phyloP scores from a whole-genome alignment of 2,888 invertebrate species.

The Nymphalis urticae region DNA sequence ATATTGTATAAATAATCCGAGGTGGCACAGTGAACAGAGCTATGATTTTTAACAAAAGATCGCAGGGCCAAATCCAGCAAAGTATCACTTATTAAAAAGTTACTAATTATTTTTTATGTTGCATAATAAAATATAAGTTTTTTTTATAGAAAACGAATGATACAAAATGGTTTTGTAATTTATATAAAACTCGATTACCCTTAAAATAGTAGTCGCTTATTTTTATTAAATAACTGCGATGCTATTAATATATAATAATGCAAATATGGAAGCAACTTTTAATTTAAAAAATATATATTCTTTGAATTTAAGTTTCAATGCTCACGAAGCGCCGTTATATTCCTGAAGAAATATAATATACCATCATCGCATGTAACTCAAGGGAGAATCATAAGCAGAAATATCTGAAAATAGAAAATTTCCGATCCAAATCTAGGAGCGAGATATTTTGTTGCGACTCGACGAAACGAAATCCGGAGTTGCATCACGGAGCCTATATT shows the following conservation, averaged over 20 bases:
- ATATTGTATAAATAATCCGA: neutral
- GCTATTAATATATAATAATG: neutral
- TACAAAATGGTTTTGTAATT: too few species aligned
- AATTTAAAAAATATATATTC: neutral
- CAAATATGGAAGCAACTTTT: neutral
- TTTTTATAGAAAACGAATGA: too few species aligned
- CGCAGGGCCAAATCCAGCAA: too few species aligned
- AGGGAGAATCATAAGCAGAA: constrained; percentile 51
- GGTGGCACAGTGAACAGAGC: too few species aligned
- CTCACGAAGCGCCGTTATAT: constrained; percentile 27
- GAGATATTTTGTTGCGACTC: constrained; percentile 51
- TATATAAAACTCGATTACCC: too few species aligned
- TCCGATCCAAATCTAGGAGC: constrained; percentile 51
- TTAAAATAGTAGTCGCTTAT: neutral
- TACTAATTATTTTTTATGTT: too few species aligned
- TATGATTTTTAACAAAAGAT: too few species aligned
- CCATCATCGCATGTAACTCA: constrained; percentile 38
- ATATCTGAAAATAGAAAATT: constrained; percentile 57
- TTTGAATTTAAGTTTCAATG: constrained; percentile 33
- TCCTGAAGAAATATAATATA: constrained; percentile 36
- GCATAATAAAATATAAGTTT: too few species aligned
- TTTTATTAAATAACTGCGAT: neutral
- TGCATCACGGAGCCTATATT: constrained; percentile 53
- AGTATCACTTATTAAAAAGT: too few species aligned
- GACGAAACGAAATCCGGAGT: constrained; percentile 47